phyloP scores from a whole-genome alignment of 2,797 vertebrate genomes.

The Helarctos malayanus region DNA sequence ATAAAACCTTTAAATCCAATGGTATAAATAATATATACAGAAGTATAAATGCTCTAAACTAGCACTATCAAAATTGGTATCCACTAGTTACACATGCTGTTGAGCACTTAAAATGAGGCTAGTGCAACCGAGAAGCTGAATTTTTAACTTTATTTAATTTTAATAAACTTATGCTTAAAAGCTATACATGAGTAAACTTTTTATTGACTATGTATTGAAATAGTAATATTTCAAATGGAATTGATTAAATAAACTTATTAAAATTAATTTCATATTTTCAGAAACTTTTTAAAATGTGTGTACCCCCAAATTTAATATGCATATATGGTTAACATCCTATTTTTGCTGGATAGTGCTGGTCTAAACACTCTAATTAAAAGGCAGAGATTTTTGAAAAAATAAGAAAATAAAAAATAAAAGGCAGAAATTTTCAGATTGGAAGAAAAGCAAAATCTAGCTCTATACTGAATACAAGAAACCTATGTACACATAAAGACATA shows the following conservation, averaged over 20 bases:
- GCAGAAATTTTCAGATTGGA: background rate
- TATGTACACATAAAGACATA: background rate
- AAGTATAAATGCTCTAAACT: background rate
- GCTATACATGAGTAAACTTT: background rate
- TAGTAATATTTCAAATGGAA: slow-evolving; percentile 10
- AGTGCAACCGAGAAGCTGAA: background rate
- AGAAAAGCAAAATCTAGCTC: background rate
- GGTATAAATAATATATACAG: too few species aligned
- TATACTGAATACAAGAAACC: background rate
- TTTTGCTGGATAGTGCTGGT: background rate
- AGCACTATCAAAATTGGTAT: background rate
- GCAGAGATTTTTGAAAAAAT: background rate
- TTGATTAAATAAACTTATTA: background rate
- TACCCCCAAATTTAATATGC: background rate
- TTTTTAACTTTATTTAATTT: slow-evolving; percentile 27
- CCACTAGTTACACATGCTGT: background rate
- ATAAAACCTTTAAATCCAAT: too few species aligned
- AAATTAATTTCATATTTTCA: slow-evolving; percentile 36
- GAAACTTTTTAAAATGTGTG: background rate
- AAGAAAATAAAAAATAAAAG: background rate
- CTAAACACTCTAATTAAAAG: background rate
- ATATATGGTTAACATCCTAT: background rate
- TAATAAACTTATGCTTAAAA: slow-evolving; percentile 3
- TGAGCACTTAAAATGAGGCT: background rate
- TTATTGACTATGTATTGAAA: background rate